These are phyloP conservation scores for Pangasius larnaudii DNA, from an alignment of 2,797 vertebrate species.

Conservation along the genomic window DNA sequence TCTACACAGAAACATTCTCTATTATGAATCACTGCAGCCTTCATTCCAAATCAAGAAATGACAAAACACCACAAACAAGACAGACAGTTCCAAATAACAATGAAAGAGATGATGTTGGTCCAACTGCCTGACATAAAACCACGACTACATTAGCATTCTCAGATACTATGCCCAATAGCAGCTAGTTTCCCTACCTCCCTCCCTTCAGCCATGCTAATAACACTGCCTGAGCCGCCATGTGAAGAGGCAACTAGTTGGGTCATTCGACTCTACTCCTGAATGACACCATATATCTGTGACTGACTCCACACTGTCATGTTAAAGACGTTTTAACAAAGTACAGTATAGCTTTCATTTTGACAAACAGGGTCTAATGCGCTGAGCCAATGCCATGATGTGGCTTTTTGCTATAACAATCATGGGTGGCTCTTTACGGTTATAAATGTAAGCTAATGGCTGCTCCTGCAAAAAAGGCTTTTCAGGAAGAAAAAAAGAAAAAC, in stretches of 20 bases:
- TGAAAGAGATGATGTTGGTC: background rate
- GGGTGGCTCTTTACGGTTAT: background rate
- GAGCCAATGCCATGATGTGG: too few relatives aligned
- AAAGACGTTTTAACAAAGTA: background rate
- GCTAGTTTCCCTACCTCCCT: constrained; percentile 15
- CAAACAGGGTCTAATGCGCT: background rate
- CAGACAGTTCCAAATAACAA: background rate
- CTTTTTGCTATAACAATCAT: background rate
- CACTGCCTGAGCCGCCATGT: background rate
- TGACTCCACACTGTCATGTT: background rate
- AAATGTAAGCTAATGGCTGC: background rate
- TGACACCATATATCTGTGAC: constrained; percentile 20
- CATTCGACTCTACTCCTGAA: constrained; percentile 25
- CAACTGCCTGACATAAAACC: constrained; percentile 16
- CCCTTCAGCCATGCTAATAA: constrained; percentile 34
- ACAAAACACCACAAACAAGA: background rate
- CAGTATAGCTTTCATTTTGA: background rate
- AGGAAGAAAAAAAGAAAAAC: background rate
- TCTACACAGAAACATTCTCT: background rate
- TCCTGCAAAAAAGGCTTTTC: background rate
- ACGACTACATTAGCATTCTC: constrained; percentile 27
- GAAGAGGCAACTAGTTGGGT: constrained; percentile 33
- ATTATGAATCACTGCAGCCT: background rate
- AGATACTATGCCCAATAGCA: constrained; percentile 5
- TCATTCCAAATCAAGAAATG: background rate